Evolutionary conservation across 1,140 invertebrate genomes (phyloP), one percentile per base, ranked within the genome.

Genomic region (Brachionus paranguensis): DNA sequence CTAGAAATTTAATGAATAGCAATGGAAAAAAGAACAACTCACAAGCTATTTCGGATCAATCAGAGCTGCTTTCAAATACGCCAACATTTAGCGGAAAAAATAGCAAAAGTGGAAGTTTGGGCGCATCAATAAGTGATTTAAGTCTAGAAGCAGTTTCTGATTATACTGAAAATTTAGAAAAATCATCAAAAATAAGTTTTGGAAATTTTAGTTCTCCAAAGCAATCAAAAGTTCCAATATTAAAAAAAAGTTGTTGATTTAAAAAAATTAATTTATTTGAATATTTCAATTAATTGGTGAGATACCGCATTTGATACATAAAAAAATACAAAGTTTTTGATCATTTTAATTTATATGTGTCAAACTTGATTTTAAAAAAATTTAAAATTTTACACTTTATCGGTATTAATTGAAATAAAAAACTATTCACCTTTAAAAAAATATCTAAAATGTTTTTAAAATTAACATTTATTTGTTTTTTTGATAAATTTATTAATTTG

Each of bases 71-170:
- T n/a, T 43, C 37, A 41, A 37, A 72, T 41, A 41, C 68, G 41
- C 68, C 68, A n/a, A n/a, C 17, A 41, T 37, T 60, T 29, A 78
- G 76, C 17, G 53, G 24, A 17, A 78, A 78, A 24, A 55, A 78
- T 53, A 78, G 76, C 50, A 43, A 78, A 29, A 78, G n/a, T 50
- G 45, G 45, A 17, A 78, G 76, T 78, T 37, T 78, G 43, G 76
- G 45, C 17, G 76, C 76, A 50, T 78, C 76, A 10, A 78, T 78
- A 1, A 78, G 76, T 37, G 76, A 78, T 78, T 17, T 78, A n/a
- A 78, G 76, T 17, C 1, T 53, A 29, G 76, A 78, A 4, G 76
- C 24, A 27, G 6, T 60, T 5, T 78, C 76, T 17, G 76, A 78
- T n/a, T 12, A 50, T 60, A 8, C 5, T 53, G 76, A 50, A 8